Base-by-base conservation (phyloP, 2,113 vertebrate genomes). In the Anseranas semipalmata region DNA sequence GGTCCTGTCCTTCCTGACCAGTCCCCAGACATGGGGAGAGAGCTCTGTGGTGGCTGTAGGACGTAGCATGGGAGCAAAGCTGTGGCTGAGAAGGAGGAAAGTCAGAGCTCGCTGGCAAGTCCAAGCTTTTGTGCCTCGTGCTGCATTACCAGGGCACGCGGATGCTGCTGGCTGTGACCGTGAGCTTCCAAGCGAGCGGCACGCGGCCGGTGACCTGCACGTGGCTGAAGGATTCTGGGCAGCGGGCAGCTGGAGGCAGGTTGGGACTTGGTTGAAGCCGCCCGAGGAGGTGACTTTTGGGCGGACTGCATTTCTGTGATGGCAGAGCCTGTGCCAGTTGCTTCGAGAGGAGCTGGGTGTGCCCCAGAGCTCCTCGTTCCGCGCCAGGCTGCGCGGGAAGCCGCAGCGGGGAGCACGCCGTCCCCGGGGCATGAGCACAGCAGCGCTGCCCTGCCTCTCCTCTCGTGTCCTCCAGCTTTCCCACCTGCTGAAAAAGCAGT, bases 141-240 rank as follows among this genome's bases (percentile, higher is more conserved):
- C 46, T 50, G 7, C 11, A 0, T 33, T 17, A 35, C 19, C 4
- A 5, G 45, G 58, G 37, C 35, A 1, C 6, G 0, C 0, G 3
- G 83, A 2, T 3, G 3, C 53, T 22, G 16, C 13, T 24, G 16
- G 58, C 74, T 20, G 0, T 28, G 68, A 17, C 71, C 71, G 14
- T 13, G n/a, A n/a, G 9, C 33, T 33, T 7, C 39, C 7, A 4
- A 8, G 58, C 15, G 5, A 9, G 66, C 0, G 2, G 16, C 14
- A 1, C 1, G 7, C 5, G 14, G 37, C 37, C 10, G 4, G 27
- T 33, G 6, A 5, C 18, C 83, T 17, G 50, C 3, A 41, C n/a
- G n/a, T 4, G 6, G 43, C 67, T 45, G 50, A 16, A 32, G 83
- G 60, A 7, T 18, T 21, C 55, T 7, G 6, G 75, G 71, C 71